Base-by-base conservation (phyloP, 2,797 vertebrate species). In the Decapterus maruadsi region DNA sequence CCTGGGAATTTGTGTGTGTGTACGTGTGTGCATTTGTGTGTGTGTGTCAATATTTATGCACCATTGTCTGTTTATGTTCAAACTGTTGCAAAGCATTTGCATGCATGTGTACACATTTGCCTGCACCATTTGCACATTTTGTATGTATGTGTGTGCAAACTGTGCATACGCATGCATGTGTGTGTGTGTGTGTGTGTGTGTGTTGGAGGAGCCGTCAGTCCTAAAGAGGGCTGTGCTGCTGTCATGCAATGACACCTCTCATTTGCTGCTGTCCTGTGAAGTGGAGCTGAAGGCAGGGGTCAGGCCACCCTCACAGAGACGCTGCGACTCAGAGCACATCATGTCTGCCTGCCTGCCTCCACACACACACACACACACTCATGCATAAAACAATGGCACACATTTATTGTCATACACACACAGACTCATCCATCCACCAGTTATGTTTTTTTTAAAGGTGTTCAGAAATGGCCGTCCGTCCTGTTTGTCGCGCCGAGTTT, bases 201-300 rank as follows among this genome's bases (percentile, higher is more conserved):
- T 10, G 50, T 73, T 67, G 11, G 36, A 64, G 46, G 55, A 81
- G 81, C 88, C 63, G 58, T 91, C 86, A 83, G 77, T 88, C 87
- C 83, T 91, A 87, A 92, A 87, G 87, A 89, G 86, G 74, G 77
- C 81, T 63, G 58, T 67, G 72, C 83, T 79, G 89, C 90, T 92
- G 88, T 92, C 90, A 90, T 87, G 84, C 85, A 62, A 88, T 93
- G 92, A 92, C 89, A 92, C 91, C 90, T 93, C 92, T 89, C 90
- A 92, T 93, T 93, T 93, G 89, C 91, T 91, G 85, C 85, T 88
- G 83, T 91, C 84, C 88, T 84, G 85, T 91, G 90, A 93, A 92
- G 87, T 86, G 59, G 72, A 91, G 90, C 91, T 91, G 92, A 92
- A 92, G 87, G 90, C 90, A 87, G 91, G 89, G 92, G 93, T 93